Evolutionary conservation across 2,797 vertebrate genomes (phyloP), one percentile per base, ranked within the genome.

Genomic region (Esox lucius): DNA sequence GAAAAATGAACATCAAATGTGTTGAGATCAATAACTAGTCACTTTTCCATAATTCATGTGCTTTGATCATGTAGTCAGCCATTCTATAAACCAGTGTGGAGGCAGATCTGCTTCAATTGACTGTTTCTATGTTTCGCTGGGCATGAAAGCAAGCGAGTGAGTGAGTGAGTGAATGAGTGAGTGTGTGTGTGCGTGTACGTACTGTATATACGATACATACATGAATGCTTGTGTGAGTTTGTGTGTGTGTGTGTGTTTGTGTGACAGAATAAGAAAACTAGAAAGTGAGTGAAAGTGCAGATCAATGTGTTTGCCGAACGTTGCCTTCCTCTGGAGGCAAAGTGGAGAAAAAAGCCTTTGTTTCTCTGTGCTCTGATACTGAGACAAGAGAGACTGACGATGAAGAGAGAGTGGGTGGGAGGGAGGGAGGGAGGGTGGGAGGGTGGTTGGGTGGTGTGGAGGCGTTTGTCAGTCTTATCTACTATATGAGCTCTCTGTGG

Each of bases 391-490:
- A 61, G 56, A 61, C 42, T 13, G 56, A 12, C 6, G 22, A 59
- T n/a, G 9, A 22, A 59, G 56, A 59, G 19, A n/a, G 51, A 53
- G 59, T 68, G 77, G 1, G 65, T 67, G 31, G 17, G 28, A 35
- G 28, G 19, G 31, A 0, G 65, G 31, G 64, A 19, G 2, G 3
- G 64, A 11, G 64, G 19, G 64, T 2, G 16, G 7, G 64, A 2
- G 26, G 33, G 26, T 2, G 22, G 64, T 26, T 35, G 31, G 35
- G 5, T 12, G 17, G 22, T 19, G 5, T 3, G 12, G 22, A 39
- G 83, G 87, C 86, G 88, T 91, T 90, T 83, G 84, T 91, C 91
- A 91, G 90, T 91, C 90, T 90, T 90, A 91, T 92, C 89, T 78
- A 80, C 85, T 89, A 83, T 81, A 84, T 89, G 68, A 80, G 85